A percentile compares a stretch with the other conserved stretches of the same genome.
phyloP scores from a whole-genome alignment of 2,888 invertebrate genomes.

The Gisinianus flammeolus region DNA sequence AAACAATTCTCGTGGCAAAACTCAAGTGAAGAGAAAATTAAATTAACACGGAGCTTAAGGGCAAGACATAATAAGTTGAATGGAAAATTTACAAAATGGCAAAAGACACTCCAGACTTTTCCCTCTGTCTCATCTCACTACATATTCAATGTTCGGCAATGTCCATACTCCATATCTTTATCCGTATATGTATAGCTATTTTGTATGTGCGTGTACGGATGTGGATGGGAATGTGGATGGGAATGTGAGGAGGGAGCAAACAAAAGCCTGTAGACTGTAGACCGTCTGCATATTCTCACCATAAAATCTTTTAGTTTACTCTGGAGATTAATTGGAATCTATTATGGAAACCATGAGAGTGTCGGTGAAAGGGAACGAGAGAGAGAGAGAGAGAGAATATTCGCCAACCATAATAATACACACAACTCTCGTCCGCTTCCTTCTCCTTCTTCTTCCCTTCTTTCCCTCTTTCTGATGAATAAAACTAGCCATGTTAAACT shows the following conservation, averaged over 20 bases:
- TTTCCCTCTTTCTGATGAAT: conserved; percentile 1
- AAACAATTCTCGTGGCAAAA: not conserved
- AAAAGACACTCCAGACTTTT: conserved; percentile 19
- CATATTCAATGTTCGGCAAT: not conserved
- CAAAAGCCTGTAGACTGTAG: not conserved
- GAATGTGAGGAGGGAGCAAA: not conserved
- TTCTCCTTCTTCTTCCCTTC: not conserved
- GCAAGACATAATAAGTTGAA: conserved; percentile 22
- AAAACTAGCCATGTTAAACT: not conserved
- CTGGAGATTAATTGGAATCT: conserved; percentile 37
- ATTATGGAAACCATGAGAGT: conserved; percentile 16
- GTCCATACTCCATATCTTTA: too few species aligned
- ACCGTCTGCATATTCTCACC: conserved; percentile 12
- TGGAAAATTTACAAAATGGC: conserved; percentile 28
- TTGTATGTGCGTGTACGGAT: not conserved
- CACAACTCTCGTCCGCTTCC: not conserved
- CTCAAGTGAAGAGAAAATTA: conserved; percentile 20
- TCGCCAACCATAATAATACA: not conserved
- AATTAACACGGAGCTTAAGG: conserved; percentile 33
- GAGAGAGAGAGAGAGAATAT: not conserved
- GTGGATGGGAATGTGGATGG: not conserved
- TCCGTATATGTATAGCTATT: too few species aligned
- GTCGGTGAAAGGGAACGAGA: not conserved
- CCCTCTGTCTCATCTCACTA: conserved; percentile 9
- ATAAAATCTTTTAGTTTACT: conserved; percentile 32